These are phyloP conservation scores for Bursaphelenchus okinawaensis DNA, from an alignment of 2,888 invertebrate species.

Conservation along the genomic window DNA sequence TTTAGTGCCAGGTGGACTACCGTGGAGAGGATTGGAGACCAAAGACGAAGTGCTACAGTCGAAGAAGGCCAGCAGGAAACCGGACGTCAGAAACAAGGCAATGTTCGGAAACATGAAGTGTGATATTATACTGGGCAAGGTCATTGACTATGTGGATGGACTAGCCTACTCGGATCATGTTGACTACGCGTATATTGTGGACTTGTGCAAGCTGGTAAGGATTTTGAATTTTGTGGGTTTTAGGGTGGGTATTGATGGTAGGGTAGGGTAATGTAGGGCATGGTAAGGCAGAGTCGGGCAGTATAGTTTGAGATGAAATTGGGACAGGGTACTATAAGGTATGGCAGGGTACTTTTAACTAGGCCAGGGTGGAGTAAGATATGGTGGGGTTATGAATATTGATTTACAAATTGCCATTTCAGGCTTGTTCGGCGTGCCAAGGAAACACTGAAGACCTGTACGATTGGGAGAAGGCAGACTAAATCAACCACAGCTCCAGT, in stretches of 20 bases:
- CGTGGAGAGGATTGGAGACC: neutral
- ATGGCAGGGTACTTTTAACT: no score
- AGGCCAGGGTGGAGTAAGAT: no score
- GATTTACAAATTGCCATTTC: neutral
- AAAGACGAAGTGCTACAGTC: neutral
- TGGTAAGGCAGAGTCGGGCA: no score
- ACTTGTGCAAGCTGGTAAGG: neutral
- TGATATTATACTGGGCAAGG: neutral
- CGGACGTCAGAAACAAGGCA: neutral
- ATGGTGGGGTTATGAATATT: no score
- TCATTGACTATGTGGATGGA: neutral
- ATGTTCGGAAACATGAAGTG: neutral
- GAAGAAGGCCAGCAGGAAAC: neutral
- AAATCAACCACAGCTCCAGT: neutral
- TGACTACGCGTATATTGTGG: neutral
- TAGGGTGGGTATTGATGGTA: no score
- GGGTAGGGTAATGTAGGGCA: no score
- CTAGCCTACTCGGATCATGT: neutral
- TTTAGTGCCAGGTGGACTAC: constrained; percentile 3
- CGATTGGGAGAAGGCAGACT: neutral
- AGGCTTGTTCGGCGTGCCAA: neutral
- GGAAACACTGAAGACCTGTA: neutral
- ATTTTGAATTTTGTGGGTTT: no score
- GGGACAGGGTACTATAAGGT: no score
- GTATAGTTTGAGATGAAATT: no score